These are phyloP conservation scores for Steinernema carpocapsae DNA, from an alignment of 2,888 invertebrate species.

Conservation along the genomic window DNA sequence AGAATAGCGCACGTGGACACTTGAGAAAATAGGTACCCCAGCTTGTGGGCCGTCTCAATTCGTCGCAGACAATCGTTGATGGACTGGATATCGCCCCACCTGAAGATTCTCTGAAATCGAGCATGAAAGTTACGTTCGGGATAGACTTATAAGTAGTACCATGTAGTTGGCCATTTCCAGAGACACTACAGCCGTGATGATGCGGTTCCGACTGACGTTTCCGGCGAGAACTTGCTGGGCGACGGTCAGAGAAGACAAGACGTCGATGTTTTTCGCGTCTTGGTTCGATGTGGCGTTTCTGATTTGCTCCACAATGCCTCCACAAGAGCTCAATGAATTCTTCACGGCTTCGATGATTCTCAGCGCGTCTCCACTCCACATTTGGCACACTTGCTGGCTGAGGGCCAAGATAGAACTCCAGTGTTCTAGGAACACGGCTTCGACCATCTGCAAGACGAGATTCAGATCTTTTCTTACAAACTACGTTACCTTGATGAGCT, in stretches of 20 bases:
- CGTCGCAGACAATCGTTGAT: conserved; percentile 32
- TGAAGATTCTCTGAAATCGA: conserved; percentile 13
- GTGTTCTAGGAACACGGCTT: conserved; percentile 36
- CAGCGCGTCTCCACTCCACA: conserved; percentile 39
- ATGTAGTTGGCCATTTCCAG: conserved; percentile 54
- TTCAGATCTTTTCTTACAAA: not conserved
- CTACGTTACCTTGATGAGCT: conserved; percentile 48
- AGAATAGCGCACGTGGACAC: conserved; percentile 76
- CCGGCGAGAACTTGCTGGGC: conserved; percentile 37
- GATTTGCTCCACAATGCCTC: conserved; percentile 56
- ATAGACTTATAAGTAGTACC: conserved; percentile 42
- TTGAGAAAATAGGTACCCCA: conserved; percentile 24
- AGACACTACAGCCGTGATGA: conserved; percentile 48
- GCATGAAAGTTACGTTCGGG: no score
- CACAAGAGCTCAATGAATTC: conserved; percentile 28
- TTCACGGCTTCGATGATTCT: conserved; percentile 42
- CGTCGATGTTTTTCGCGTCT: conserved; percentile 40
- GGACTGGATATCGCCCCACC: conserved; percentile 35
- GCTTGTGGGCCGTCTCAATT: conserved; percentile 21
- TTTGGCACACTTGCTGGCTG: conserved; percentile 41
- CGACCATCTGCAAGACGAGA: conserved; percentile 36
- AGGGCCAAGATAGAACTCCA: conserved; percentile 51
- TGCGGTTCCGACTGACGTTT: conserved; percentile 38
- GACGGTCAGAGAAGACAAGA: conserved; percentile 45
- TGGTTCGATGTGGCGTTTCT: conserved; percentile 31